Conservation (phyloP, 2,888 invertebrate species). For the Catocala nupta region DNA sequence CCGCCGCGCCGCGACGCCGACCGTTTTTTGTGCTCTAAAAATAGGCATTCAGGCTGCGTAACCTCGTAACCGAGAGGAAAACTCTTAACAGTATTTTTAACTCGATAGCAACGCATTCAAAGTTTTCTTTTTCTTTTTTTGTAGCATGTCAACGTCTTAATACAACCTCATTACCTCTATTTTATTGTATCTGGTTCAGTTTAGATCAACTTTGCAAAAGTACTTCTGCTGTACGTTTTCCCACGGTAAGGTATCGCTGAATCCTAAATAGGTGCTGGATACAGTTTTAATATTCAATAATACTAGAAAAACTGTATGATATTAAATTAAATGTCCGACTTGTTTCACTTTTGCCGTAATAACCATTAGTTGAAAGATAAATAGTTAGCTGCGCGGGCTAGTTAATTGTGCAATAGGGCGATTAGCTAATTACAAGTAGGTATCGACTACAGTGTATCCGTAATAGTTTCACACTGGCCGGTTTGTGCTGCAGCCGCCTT, state of each 20-base stretch:
- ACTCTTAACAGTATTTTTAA: slow-evolving; percentile 19
- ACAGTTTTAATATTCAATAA: slow-evolving; percentile 40
- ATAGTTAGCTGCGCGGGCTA: slow-evolving; percentile 39
- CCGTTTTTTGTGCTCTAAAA: slow-evolving; percentile 51
- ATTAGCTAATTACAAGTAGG: slow-evolving; percentile 65
- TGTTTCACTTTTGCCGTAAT: slow-evolving; percentile 51
- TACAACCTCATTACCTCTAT: slow-evolving; percentile 3
- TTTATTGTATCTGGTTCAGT: slow-evolving; percentile 4
- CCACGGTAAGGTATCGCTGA: slow-evolving; percentile 32
- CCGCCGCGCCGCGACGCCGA: slow-evolving; percentile 32
- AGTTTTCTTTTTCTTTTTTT: slow-evolving; percentile 9
- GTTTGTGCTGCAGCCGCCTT: slow-evolving; percentile 19
- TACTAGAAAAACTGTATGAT: slow-evolving; percentile 50
- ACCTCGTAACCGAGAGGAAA: slow-evolving; percentile 41
- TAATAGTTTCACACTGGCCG: slow-evolving; percentile 30
- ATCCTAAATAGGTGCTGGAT: slow-evolving; percentile 30
- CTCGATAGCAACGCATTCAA: slow-evolving; percentile 1
- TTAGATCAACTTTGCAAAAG: background rate
- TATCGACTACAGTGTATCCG: slow-evolving; percentile 41
- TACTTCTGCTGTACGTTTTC: slow-evolving; percentile 29
- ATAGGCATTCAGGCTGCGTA: slow-evolving; percentile 48
- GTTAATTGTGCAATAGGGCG: slow-evolving; percentile 61
- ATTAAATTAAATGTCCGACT: slow-evolving; percentile 56
- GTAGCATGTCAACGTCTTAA: slow-evolving; percentile 1
- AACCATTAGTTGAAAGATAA: slow-evolving; percentile 48